Evolutionary conservation across 2,888 invertebrate genomes (phyloP).

Genomic region (Melanotus villosus): DNA sequence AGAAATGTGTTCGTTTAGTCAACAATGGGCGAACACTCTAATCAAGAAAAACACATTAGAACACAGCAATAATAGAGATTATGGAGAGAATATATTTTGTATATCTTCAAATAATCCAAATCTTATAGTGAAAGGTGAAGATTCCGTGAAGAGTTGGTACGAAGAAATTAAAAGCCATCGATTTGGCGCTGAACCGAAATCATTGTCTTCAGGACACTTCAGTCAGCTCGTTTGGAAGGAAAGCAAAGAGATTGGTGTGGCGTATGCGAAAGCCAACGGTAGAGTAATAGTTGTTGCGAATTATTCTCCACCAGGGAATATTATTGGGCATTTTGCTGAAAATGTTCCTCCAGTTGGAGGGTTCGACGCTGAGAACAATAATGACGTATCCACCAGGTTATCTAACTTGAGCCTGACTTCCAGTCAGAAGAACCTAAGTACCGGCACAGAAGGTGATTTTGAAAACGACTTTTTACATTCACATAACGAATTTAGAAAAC

Average conservation of each 20-base stretch:
- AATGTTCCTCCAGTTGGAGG: constrained; percentile 79
- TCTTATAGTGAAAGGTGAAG: constrained; percentile 76
- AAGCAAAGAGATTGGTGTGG: constrained; percentile 82
- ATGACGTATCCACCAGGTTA: constrained; percentile 54
- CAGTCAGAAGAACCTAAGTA: constrained; percentile 31
- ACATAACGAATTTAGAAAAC: constrained; percentile 80
- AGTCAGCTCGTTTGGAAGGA: constrained; percentile 89
- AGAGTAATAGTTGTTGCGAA: constrained; percentile 89
- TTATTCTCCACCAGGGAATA: constrained; percentile 92
- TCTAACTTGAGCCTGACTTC: constrained; percentile 64
- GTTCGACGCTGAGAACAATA: constrained; percentile 64
- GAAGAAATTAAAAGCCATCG: constrained; percentile 80
- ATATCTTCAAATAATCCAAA: constrained; percentile 78
- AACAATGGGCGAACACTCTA: constrained; percentile 71
- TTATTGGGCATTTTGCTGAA: constrained; percentile 78
- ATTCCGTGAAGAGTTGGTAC: constrained; percentile 84
- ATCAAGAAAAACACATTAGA: constrained; percentile 70
- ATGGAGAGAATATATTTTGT: constrained; percentile 79
- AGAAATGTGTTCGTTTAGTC: constrained; percentile 70
- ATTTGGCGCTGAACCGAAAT: constrained; percentile 78
- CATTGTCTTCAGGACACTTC: constrained; percentile 77
- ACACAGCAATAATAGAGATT: constrained; percentile 73
- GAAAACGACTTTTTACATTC: constrained; percentile 80
- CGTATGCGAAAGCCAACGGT: constrained; percentile 77
- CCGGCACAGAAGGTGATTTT: constrained; percentile 69